Evolutionary conservation across 37 sponge, comb jelly and placozoan genomes (phyloP), one percentile per base, ranked within the genome.

Genomic region (Cliona cf. orientalis): DNA sequence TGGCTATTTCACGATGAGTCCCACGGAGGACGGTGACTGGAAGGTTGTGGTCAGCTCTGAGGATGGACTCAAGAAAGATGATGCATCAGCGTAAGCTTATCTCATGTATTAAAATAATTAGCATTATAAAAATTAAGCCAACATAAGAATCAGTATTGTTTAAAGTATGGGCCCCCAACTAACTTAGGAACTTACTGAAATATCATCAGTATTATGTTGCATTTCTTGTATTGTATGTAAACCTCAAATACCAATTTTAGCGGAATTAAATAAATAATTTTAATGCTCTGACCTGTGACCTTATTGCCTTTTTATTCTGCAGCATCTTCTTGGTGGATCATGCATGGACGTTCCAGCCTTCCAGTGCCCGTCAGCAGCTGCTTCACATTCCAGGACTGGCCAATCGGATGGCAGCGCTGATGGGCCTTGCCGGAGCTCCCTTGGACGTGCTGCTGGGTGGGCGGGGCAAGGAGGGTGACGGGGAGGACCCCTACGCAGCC

Each of bases 301-400:
- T 49, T 49, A 14, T 49, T 19, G 14, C 14, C 23, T 7, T 62
- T 62, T 62, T 62, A 62, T n/a, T 19, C 12, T 29, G 46, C 70
- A 94, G 92, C 62, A 71, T 97, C 2, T 97, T 92, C 64, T 71
- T 97, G 46, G 78, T 97, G 32, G 98, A 97, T 57, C 98, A 97
- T 75, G 92, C 95, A 0, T 97, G 98, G 98, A 94, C 95, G 0
- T 97, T 78, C 62, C 79, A 94, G 34, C 82, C 87, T 6, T 82
- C 82, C 7, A 76, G 71, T 58, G 91, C 80, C 0, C 69, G 63
- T 26, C 49, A 80, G 36, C 95, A 90, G 46, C 87, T 97, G 23
- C 28, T 46, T 33, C 23, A 19, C 21, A 82, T 91, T 39, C 92
- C 91, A 6, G 91, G 93, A 0, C 78, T 97, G 34, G 92, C 87